Conservation (phyloP, 2,797 vertebrate genomes). For the Microtus californicus region DNA sequence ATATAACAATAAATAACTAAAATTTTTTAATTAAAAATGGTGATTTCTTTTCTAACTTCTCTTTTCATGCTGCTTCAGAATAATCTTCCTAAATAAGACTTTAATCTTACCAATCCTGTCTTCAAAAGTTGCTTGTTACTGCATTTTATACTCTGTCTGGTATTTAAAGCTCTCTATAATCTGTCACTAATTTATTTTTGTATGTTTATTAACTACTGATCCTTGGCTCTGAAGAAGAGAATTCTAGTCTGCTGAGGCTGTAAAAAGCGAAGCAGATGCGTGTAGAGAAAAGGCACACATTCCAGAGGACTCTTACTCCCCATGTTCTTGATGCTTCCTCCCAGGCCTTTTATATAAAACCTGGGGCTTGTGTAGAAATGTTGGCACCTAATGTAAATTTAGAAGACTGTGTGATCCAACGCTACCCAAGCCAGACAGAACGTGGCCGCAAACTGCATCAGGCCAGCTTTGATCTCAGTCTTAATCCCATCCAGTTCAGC, state of each 20-base stretch:
- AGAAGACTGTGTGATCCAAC: background rate
- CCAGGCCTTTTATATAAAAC: background rate
- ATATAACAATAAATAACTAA: background rate
- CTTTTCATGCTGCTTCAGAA: conserved; percentile 16
- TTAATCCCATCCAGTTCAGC: conserved; percentile 24
- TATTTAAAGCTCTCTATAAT: conserved; percentile 34
- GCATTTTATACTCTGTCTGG: background rate
- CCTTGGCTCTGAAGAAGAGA: conserved; percentile 28
- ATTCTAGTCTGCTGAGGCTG: background rate
- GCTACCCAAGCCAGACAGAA: conserved; percentile 37
- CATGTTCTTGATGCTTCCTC: background rate
- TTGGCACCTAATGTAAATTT: conserved; percentile 45
- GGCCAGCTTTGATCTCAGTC: conserved; percentile 51
- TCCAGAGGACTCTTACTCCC: background rate
- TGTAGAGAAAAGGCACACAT: background rate
- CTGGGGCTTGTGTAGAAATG: conserved; percentile 35
- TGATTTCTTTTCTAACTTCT: background rate
- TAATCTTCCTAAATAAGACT: conserved; percentile 30
- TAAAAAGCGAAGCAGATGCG: background rate
- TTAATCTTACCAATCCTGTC: conserved; percentile 4
- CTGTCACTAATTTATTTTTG: conserved; percentile 29
- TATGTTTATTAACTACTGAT: conserved; percentile 25
- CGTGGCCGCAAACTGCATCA: background rate
- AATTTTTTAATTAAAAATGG: conserved; percentile 2
- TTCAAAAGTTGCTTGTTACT: background rate